phyloP scores from a whole-genome alignment of 1,140 invertebrate species.

The Tetraneura akinire region DNA sequence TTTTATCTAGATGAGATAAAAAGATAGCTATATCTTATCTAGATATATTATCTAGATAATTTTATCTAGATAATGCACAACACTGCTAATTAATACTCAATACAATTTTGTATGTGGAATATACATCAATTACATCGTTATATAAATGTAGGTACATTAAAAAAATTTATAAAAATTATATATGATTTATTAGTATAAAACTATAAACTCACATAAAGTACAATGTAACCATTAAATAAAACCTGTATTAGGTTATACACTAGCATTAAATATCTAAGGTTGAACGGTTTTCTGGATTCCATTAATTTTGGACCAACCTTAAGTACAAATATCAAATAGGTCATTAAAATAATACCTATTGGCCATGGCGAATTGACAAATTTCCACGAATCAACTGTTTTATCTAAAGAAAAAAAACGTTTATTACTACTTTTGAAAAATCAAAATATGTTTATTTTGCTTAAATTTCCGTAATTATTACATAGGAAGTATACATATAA shows the following conservation, averaged over 20 bases:
- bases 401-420: slow-evolving; percentile 62
- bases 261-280: slow-evolving; percentile 61
- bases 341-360: slow-evolving; percentile 62
- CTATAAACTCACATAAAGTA: slow-evolving; percentile 25
- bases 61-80: too few species aligned
- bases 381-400: slow-evolving; percentile 65
- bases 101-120: too few species aligned
- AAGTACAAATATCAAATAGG: slow-evolving; percentile 71
- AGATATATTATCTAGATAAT: too few species aligned
- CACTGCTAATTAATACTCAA: too few species aligned
- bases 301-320: slow-evolving; percentile 73
- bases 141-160: too few species aligned
- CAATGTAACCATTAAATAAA: slow-evolving; percentile 46
- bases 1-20: too few species aligned
- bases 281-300: slow-evolving; percentile 61
- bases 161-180: not conserved
- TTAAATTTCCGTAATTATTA: not conserved
- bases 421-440: too few species aligned
- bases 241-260: slow-evolving; percentile 65
- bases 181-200: not conserved
- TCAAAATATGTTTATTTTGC: too few species aligned
- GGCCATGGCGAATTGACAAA: slow-evolving; percentile 66
- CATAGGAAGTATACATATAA: not conserved
- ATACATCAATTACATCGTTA: too few species aligned
- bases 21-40: too few species aligned